Base-by-base conservation (phyloP, 2,113 vertebrate genomes). In the Cardinalis cardinalis region DNA sequence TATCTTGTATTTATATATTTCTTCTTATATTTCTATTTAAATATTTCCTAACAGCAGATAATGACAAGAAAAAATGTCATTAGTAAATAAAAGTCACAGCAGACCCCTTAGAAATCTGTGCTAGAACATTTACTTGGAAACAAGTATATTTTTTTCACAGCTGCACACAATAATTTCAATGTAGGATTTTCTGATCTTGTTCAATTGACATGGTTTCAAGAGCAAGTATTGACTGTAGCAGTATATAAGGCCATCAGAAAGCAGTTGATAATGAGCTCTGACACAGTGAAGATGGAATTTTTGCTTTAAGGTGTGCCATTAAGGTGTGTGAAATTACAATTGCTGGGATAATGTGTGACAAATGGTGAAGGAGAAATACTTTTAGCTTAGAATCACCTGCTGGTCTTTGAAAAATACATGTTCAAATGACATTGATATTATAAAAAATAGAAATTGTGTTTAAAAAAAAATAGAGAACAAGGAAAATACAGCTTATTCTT, bases 261-360 rank as follows among this genome's bases (percentile, higher is more conserved):
- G 78, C 36, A 63, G 8, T 34, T 88, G 60, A 52, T 89, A 95
- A 92, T 68, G 70, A 93, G 24, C 16, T 87, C 58, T 91, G 72
- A 65, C 32, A 89, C 14, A 49, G 75, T n/a, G 31, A 91, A 93
- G 52, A 94, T 64, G 48, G 59, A 64, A 92, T 78, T 82, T 61
- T 90, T 92, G 48, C 80, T 88, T 44, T 56, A 75, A 94, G 51
- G 18, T 64, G 25, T 23, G 15, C 0, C 9, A 75, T 78, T 88
- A 72, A 53, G 29, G 83, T 78, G 72, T 59, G 48, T 48, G 66
- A 93, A 91, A 96, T 72, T 84, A 88, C 79, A 92, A 58, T 31
- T 81, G 18, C 68, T 88, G 73, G 64, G 68, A 40, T 82, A 84
- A 81, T 31, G 65, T 44, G 24, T 72, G 71, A 60, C 56, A 51